phyloP scores from a whole-genome alignment of 2,888 invertebrate genomes.

The Eupithecia centaureata region DNA sequence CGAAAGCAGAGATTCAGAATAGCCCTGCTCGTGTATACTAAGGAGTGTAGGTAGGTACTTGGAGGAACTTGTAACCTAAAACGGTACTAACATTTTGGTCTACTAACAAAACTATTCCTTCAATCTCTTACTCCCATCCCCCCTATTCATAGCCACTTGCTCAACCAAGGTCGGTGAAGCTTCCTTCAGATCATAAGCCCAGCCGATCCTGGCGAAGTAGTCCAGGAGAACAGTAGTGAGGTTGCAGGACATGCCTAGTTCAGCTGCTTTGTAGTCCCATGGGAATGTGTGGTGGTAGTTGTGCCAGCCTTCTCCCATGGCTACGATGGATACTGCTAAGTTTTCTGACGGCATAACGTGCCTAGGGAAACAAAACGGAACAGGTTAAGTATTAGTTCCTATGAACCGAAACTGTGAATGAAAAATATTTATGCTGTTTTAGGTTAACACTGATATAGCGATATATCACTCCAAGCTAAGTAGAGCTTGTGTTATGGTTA shows the following conservation, averaged over 20 bases:
- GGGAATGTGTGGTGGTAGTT: constrained; percentile 97
- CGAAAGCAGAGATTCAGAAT: too few species aligned
- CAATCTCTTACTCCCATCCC: constrained; percentile 55
- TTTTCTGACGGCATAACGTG: constrained; percentile 92
- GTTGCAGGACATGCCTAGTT: constrained; percentile 90
- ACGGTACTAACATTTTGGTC: not conserved
- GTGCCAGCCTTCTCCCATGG: constrained; percentile 96
- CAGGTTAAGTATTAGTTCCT: too few species aligned
- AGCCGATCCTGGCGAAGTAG: constrained; percentile 87
- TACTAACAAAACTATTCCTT: not conserved
- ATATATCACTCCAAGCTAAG: too few species aligned
- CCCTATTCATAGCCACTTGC: constrained; percentile 80
- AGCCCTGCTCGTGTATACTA: too few species aligned
- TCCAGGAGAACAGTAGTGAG: constrained; percentile 88
- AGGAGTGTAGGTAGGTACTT: too few species aligned
- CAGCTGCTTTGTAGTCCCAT: constrained; percentile 96
- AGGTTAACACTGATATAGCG: too few species aligned
- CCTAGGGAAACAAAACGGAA: constrained; percentile 69
- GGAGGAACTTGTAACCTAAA: too few species aligned
- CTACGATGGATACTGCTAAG: constrained; percentile 87
- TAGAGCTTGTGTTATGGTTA: too few species aligned
- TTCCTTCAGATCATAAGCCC: constrained; percentile 90
- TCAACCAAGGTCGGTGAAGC: constrained; percentile 83
- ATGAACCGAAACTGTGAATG: too few species aligned
- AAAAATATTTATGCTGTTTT: too few species aligned